Evolutionary conservation across 2,113 vertebrate genomes (phyloP).

Genomic region (Ptilorrhoa leucosticta): DNA sequence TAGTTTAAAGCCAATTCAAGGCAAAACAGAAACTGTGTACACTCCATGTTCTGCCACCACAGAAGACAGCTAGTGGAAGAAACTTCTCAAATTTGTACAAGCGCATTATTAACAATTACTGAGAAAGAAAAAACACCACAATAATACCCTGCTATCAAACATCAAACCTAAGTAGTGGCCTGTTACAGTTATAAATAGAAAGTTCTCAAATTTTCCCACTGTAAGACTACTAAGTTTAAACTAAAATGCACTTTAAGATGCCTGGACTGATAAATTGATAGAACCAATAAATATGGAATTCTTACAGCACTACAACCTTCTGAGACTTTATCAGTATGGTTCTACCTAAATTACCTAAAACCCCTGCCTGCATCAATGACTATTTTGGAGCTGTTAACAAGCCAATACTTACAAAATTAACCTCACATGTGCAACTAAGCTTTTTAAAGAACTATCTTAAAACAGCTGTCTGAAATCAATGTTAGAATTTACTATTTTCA

Average conservation of each 20-base stretch:
- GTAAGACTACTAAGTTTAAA: background rate
- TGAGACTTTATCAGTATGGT: background rate
- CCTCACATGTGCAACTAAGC: background rate
- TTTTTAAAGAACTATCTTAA: background rate
- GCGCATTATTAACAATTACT: background rate
- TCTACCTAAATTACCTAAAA: background rate
- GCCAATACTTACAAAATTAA: background rate
- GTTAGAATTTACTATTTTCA: background rate
- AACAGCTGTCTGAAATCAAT: background rate
- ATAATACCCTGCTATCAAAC: background rate
- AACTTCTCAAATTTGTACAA: background rate
- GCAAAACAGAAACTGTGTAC: background rate
- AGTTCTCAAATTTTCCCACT: background rate
- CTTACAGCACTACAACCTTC: background rate
- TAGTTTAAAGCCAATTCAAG: background rate
- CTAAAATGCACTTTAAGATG: background rate
- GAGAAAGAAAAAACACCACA: background rate
- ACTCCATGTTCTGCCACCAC: background rate
- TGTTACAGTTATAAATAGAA: background rate
- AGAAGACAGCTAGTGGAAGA: background rate
- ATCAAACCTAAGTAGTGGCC: background rate
- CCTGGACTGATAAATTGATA: background rate
- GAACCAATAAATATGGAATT: background rate
- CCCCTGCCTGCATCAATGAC: rapidly evolving
- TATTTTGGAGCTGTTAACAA: background rate